Evolutionary conservation across 2,797 vertebrate species (phyloP), one percentile per base, ranked within the genome.

Genomic region (Sebastes vulpes): DNA sequence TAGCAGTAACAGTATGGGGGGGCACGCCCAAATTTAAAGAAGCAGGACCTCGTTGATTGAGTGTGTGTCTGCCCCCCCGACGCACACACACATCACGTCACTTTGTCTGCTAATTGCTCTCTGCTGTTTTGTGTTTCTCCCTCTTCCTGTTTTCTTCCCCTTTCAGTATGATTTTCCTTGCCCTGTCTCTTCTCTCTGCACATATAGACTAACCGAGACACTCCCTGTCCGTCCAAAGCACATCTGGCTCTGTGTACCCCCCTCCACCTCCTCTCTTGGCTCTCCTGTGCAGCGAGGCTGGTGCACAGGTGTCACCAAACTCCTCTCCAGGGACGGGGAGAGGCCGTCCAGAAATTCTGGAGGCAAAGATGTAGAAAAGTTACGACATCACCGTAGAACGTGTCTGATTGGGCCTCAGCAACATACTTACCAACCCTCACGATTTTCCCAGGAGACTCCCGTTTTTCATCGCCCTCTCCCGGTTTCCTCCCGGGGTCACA

Each of bases 61-160:
- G 52, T 63, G 59, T 79, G 70, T 32, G 57, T 64, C 18, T 29
- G 38, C 57, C 64, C 38, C 28, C 25, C 28, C 14, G 63, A 46
- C 59, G 28, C 75, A 52, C 46, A 60, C 74, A 71, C 83, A 80
- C 75, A 78, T 89, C 84, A 88, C 71, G 60, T 89, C 89, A 93
- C 80, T 83, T 86, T 14, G 72, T 83, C 86, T 65, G 74, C 84
- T 94, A 94, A 95, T 93, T 90, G 88, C 84, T 81, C 74, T 91
- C 90, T 84, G 91, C 91, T 92, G 92, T 89, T 92, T 88, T 89
- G 88, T 75, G 84, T 91, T 94, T 91, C 90, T 86, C 83, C 87
- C 79, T 86, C 91, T 95, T 95, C 94, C 94, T 94, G 93, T 94
- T 93, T 92, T 93, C 77, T 26, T 92, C 78, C 81, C 68, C 71